phyloP scores from a whole-genome alignment of 2,888 invertebrate species.

The Diogma glabrata region DNA sequence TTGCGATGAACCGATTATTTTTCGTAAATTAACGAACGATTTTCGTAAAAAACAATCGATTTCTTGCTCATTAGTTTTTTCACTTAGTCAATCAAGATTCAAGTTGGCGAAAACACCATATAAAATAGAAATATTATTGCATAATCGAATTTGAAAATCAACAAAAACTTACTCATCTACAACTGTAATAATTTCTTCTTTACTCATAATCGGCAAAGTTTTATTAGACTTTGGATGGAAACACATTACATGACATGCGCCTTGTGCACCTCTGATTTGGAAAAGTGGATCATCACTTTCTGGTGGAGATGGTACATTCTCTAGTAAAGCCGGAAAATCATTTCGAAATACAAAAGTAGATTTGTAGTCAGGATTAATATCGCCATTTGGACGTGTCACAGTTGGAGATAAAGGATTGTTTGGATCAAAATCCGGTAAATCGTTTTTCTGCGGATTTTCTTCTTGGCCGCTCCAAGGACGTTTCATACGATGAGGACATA shows the following conservation, averaged over 20 bases:
- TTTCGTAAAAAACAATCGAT: too few species aligned
- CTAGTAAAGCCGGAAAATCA: slow-evolving; percentile 90
- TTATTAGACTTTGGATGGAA: slow-evolving; percentile 89
- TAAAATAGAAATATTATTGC: too few species aligned
- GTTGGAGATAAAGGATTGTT: slow-evolving; percentile 85
- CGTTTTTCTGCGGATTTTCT: slow-evolving; percentile 46
- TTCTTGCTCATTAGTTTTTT: too few species aligned
- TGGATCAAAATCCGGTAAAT: slow-evolving; percentile 61
- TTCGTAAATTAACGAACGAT: too few species aligned
- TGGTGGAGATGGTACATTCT: slow-evolving; percentile 62
- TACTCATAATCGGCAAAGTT: slow-evolving; percentile 77
- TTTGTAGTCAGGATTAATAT: slow-evolving; percentile 72
- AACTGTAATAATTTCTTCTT: slow-evolving; percentile 63
- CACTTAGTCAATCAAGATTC: too few species aligned
- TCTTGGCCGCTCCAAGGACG: slow-evolving; percentile 94
- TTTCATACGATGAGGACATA: slow-evolving; percentile 88
- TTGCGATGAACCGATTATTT: too few species aligned
- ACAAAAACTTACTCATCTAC: slow-evolving; percentile 56
- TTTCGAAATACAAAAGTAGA: slow-evolving; percentile 91
- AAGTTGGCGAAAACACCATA: too few species aligned
- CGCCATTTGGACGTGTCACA: slow-evolving; percentile 65
- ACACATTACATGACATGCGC: slow-evolving; percentile 90
- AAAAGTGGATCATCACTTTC: slow-evolving; percentile 65
- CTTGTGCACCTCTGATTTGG: slow-evolving; percentile 61
- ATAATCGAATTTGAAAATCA: too few species aligned